phyloP scores from a whole-genome alignment of 2,113 vertebrate species.

The Hypocryptadius cinnamomeus region DNA sequence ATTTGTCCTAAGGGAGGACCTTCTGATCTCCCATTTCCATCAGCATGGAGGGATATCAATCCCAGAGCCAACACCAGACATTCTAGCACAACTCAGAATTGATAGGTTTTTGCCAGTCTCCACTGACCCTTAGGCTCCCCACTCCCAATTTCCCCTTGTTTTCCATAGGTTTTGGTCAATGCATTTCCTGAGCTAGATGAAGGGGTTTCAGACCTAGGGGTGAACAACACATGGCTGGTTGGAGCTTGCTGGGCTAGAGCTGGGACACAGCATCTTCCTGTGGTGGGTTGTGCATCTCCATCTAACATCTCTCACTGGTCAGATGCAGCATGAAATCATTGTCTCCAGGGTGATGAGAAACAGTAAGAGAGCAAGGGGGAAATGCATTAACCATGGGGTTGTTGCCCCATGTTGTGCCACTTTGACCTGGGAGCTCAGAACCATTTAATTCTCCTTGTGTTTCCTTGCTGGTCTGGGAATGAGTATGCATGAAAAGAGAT shows the following conservation, averaged over 20 bases:
- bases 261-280: not conserved
- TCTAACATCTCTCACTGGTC: not conserved
- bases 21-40: not conserved
- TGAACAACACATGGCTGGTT: not conserved
- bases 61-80: not conserved
- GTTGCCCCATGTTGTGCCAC: not conserved
- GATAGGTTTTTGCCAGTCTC: not conserved
- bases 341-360: not conserved
- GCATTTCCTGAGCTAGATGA: not conserved
- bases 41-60: accelerated
- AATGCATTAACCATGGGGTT: not conserved
- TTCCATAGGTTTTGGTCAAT: not conserved
- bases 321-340: not conserved
- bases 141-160: not conserved
- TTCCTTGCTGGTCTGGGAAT: not conserved
- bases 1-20: not conserved
- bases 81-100: not conserved
- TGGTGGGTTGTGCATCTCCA: not conserved
- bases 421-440: not conserved
- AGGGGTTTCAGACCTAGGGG: not conserved
- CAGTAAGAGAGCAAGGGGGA: not conserved
- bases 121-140: not conserved
- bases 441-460: not conserved
- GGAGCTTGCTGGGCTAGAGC: not conserved
- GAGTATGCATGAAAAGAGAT: not conserved